Base-by-base conservation (phyloP, 1,140 invertebrate species). In the Hetaerina americana region DNA sequence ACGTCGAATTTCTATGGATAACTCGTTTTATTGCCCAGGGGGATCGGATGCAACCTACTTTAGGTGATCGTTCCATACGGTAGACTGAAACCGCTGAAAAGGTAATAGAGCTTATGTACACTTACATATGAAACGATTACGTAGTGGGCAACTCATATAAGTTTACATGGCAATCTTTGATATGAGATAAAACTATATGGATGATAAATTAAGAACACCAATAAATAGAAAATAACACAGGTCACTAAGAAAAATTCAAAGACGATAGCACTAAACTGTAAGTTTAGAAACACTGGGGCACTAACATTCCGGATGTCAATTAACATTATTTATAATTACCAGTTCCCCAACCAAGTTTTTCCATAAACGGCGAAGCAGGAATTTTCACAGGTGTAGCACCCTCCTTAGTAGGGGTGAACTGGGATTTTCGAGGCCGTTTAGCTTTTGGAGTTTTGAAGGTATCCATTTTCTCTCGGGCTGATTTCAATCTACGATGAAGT, bases 11-110 rank as follows among this genome's bases (percentile, higher is more conserved):
- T 66, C 81, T 80, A 70, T 83, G 77, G 73, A 85, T 87, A 0
- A 89, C 74, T 81, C 89, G 89, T 77, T 94, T 94, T 0, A 94
- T 82, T 5, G 91, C 92, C 92, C 92, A 94, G 0, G 92, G 92
- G 1, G 92, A 93, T 66, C 85, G 80, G 1, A 83, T 79, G 75
- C 87, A 84, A 29, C 87, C 87, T 5, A 84, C 82, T 76, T 82
- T 82, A 0, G 90, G 90, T 0, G 90, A 90, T 75, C 91, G 82
- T 72, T 92, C 84, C 73, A 93, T 77, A 73, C 88, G 86, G 80
- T 90, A 92, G 5, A 94, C 91, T 73, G 84, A 86, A 26, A 93
- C 87, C 71, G 92, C 92, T 90, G 76, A 76, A 72, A 80, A 77
- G n/a, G n/a, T n/a, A n/a, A n/a, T n/a, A n/a, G n/a, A n/a, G n/a